These are phyloP conservation scores for Manacus vitellinus DNA, from an alignment of 2,113 vertebrate species.

Conservation along the genomic window DNA sequence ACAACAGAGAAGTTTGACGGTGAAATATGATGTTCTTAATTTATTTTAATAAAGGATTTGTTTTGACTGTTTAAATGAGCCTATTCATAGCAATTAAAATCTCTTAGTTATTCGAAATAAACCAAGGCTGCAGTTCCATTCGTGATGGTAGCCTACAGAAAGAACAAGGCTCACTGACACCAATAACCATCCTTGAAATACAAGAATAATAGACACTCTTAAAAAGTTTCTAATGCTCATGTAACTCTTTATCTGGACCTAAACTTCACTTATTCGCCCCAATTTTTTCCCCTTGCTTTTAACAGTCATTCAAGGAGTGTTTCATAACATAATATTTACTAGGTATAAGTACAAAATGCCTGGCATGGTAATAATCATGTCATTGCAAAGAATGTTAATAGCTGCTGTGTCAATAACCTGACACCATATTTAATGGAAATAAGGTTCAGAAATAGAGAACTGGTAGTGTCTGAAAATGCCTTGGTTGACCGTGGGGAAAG, in stretches of 20 bases:
- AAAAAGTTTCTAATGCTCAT: neutral
- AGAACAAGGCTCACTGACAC: neutral
- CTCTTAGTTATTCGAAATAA: neutral
- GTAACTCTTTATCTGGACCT: neutral
- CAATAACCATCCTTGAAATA: neutral
- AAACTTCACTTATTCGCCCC: neutral
- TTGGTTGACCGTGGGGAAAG: neutral
- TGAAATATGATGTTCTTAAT: neutral
- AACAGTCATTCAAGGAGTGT: neutral
- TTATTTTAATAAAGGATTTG: neutral
- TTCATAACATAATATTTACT: neutral
- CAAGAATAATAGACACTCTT: neutral
- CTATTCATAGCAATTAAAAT: neutral
- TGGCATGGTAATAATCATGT: neutral
- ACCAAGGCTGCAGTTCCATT: neutral
- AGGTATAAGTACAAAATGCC: neutral
- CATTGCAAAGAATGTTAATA: neutral
- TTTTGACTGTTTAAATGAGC: neutral
- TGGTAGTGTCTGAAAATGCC: neutral
- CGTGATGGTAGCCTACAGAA: neutral
- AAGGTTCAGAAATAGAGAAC: neutral
- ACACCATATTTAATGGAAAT: neutral
- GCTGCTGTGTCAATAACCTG: neutral
- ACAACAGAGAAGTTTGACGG: neutral
- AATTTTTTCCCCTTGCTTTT: accelerated